Evolutionary conservation across 2,888 invertebrate genomes (phyloP).

Genomic region (Ochropleura leucogaster): DNA sequence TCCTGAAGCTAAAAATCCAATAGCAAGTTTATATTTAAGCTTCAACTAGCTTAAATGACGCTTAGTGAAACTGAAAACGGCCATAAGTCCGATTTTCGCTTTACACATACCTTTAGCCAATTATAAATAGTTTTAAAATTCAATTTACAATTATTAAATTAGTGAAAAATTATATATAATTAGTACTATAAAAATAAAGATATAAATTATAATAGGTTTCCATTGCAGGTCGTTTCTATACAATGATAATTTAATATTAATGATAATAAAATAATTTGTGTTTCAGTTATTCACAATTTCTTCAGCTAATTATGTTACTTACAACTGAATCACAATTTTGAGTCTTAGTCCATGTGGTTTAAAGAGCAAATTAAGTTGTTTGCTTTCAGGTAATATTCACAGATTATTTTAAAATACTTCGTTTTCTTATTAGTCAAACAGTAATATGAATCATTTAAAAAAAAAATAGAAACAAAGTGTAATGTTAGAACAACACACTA

Average conservation of each 20-base stretch:
- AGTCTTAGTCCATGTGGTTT: constrained; percentile 54
- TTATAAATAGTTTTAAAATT: constrained; percentile 42
- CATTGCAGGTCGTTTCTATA: constrained; percentile 13
- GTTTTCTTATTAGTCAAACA: not conserved
- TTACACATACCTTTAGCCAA: constrained; percentile 29
- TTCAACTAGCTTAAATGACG: not conserved
- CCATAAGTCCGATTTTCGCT: constrained; percentile 1
- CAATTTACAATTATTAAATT: constrained; percentile 38
- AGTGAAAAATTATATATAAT: constrained; percentile 34
- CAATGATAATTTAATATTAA: not conserved
- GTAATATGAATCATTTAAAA: not conserved
- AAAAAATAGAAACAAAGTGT: not conserved
- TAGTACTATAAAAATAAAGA: constrained; percentile 44
- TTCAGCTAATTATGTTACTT: constrained; percentile 16
- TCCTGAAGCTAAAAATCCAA: not conserved
- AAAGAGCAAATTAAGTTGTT: constrained; percentile 6
- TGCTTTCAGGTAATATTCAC: not conserved
- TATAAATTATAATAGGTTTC: constrained; percentile 20
- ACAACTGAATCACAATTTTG: constrained; percentile 39
- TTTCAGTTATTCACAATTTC: constrained; percentile 29
- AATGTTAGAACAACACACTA: not conserved
- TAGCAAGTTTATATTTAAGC: not conserved
- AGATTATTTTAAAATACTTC: not conserved
- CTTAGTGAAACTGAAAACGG: not conserved
- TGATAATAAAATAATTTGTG: not conserved